phyloP scores from a whole-genome alignment of 2,113 vertebrate species.

The Cyprinodon variegatus region DNA sequence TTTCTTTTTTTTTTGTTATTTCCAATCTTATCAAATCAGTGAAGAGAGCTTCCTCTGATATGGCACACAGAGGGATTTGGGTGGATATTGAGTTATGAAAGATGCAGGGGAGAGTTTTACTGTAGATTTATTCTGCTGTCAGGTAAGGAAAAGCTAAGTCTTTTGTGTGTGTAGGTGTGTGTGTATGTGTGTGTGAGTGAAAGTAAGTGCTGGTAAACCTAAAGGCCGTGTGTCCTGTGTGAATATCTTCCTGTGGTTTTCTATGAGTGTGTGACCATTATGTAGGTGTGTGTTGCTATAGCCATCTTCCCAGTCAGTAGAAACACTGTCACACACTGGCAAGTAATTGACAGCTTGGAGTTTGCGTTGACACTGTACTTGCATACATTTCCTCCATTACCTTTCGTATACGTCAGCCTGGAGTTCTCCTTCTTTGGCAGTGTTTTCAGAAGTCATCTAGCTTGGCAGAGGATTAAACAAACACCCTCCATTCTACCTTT shows the following conservation, averaged over 20 bases:
- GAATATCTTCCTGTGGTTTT: slow-evolving; percentile 7
- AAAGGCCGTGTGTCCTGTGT: slow-evolving; percentile 8
- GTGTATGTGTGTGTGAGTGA: slow-evolving; percentile 1
- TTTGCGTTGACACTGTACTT: slow-evolving; percentile 71
- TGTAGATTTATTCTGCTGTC: slow-evolving; percentile 71
- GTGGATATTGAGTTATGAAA: slow-evolving; percentile 66
- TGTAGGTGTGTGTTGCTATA: slow-evolving; percentile 43
- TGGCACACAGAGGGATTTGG: slow-evolving; percentile 48
- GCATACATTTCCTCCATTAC: slow-evolving; percentile 75
- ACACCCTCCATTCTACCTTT: slow-evolving; percentile 56
- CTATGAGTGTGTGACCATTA: slow-evolving; percentile 3
- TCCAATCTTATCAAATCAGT: slow-evolving; percentile 45
- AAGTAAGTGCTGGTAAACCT: background rate
- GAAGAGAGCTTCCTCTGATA: slow-evolving; percentile 40
- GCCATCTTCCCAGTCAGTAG: slow-evolving; percentile 70
- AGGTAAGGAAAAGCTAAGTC: slow-evolving; percentile 43
- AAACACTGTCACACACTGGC: slow-evolving; percentile 69
- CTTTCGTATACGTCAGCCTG: slow-evolving; percentile 53
- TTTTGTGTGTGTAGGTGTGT: background rate
- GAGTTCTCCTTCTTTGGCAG: slow-evolving; percentile 47
- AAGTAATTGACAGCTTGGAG: slow-evolving; percentile 76
- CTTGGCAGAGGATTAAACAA: slow-evolving; percentile 63
- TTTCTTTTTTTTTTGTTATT: slow-evolving; percentile 32
- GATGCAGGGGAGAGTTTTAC: slow-evolving; percentile 55
- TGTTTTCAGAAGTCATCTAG: slow-evolving; percentile 51